phyloP scores from a whole-genome alignment of 2,797 vertebrate genomes.

The Acanthopagrus latus region DNA sequence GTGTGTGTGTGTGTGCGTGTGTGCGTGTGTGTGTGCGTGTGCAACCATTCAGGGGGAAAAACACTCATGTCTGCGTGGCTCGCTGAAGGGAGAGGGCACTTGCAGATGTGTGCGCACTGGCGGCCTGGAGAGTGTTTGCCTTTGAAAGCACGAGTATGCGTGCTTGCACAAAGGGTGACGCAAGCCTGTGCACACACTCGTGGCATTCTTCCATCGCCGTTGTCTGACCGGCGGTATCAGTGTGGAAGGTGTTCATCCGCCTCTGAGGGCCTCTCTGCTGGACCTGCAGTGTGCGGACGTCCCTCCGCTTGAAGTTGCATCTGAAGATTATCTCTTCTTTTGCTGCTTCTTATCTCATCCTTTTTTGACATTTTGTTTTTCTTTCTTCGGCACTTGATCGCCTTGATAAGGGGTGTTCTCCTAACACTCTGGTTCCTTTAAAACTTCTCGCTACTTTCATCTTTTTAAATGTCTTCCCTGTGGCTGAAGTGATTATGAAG shows the following conservation, averaged over 20 bases:
- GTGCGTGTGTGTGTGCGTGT: constrained; percentile 26
- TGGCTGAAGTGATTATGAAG: constrained; percentile 36
- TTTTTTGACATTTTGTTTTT: constrained; percentile 19
- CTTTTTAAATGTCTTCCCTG: constrained; percentile 28
- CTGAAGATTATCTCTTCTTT: constrained; percentile 18
- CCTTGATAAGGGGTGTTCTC: constrained; percentile 2
- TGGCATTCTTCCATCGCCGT: constrained; percentile 46
- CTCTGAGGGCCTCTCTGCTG: constrained; percentile 31
- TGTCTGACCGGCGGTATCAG: constrained; percentile 39
- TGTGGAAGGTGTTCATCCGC: constrained; percentile 35
- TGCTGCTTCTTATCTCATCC: neutral
- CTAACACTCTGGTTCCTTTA: constrained; percentile 1
- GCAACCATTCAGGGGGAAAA: constrained; percentile 18
- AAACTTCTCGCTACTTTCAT: constrained; percentile 20
- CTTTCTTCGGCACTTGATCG: constrained; percentile 2
- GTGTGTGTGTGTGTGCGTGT: constrained; percentile 16
- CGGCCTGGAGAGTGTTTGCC: constrained; percentile 55
- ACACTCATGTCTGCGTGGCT: constrained; percentile 13
- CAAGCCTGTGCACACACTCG: constrained; percentile 53
- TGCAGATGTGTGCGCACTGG: constrained; percentile 63
- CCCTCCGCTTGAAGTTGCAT: constrained; percentile 26
- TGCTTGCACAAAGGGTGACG: constrained; percentile 73
- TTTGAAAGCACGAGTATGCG: constrained; percentile 62
- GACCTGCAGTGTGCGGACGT: neutral
- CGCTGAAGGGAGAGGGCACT: constrained; percentile 22